Base-by-base conservation (phyloP, 2,113 vertebrate genomes). In the Marmota monax region DNA sequence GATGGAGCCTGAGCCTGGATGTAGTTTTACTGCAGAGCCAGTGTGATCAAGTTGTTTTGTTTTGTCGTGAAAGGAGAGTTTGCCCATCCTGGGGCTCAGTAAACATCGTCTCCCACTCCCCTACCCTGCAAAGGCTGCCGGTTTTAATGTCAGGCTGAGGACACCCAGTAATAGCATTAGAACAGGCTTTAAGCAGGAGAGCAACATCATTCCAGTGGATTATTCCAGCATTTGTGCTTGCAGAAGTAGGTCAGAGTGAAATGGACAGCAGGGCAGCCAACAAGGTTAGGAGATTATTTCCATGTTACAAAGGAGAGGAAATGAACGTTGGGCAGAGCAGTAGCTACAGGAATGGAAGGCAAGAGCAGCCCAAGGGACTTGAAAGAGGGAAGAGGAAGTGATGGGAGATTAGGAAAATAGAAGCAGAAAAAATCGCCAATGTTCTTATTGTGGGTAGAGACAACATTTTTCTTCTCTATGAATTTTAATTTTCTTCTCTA, bases 181-280 rank as follows among this genome's bases (percentile, higher is more conserved):
- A 85, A n/a, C 0, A 13, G 29, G 22, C 16, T 87, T 72, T 83
- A 56, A 93, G 32, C 39, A 39, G 56, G 79, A 67, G 65, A 78
- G 39, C n/a, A 11, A 39, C 0, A 8, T 82, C 78, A 77, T 34
- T 32, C 25, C 72, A 18, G 58, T 4, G 65, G 88, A 95, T 98
- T 92, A 95, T 80, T 74, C 65, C n/a, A 82, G 90, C 74, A 58
- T 90, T 39, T 92, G 84, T 25, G 58, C 91, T 94, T 63, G 37
- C 51, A 76, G 58, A 96, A 97, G 53, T 90, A 92, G 96, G 95
- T 96, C 88, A 90, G 88, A 73, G 84, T 92, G 58, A 76, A 67
- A n/a, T 3, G 56, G 5, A 37, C 42, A 29, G 42, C 61, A 87
- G 88, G 61, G n/a, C 87, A 65, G 32, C 27, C 63, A 65, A 1